phyloP scores from a whole-genome alignment of 2,888 invertebrate species.

The Tribolium freemani region DNA sequence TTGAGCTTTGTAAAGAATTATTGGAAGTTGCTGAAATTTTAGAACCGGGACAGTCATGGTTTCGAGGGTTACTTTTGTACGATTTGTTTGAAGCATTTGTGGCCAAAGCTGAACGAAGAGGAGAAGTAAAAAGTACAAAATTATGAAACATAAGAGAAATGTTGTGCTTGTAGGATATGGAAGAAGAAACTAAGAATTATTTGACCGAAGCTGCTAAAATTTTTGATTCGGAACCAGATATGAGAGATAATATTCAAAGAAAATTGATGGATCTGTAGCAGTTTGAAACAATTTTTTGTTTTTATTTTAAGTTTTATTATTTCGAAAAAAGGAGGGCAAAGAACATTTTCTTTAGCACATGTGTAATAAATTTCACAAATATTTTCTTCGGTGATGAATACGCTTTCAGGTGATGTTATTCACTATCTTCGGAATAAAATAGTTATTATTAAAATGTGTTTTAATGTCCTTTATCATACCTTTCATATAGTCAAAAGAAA shows the following conservation, averaged over 20 bases:
- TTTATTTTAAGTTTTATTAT: too few species aligned
- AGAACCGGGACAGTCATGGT: conserved; percentile 76
- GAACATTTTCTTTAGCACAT: too few species aligned
- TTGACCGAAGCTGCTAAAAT: conserved; percentile 75
- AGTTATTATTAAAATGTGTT: too few species aligned
- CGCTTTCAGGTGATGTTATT: too few species aligned
- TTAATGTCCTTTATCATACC: too few species aligned
- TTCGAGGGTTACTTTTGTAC: conserved; percentile 75
- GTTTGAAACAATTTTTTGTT: background rate
- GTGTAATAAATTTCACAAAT: too few species aligned
- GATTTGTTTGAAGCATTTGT: conserved; percentile 75
- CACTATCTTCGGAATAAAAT: too few species aligned
- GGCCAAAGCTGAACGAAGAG: conserved; percentile 71
- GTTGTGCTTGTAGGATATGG: conserved; percentile 68
- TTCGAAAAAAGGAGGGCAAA: too few species aligned
- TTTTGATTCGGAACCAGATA: conserved; percentile 70
- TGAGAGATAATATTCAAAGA: conserved; percentile 67
- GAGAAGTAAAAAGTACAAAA: conserved; percentile 15
- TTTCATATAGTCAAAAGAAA: too few species aligned
- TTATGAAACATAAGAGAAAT: background rate
- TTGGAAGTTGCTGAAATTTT: conserved; percentile 75
- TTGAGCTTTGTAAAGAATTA: conserved; percentile 77
- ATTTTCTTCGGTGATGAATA: too few species aligned
- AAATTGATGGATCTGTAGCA: conserved; percentile 62
- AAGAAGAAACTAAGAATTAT: conserved; percentile 72